Percentiles rank a stretch among this genome's conserved stretches.
phyloP scores from a whole-genome alignment of 2,888 invertebrate species.

The Habroteleia sp. region DNA sequence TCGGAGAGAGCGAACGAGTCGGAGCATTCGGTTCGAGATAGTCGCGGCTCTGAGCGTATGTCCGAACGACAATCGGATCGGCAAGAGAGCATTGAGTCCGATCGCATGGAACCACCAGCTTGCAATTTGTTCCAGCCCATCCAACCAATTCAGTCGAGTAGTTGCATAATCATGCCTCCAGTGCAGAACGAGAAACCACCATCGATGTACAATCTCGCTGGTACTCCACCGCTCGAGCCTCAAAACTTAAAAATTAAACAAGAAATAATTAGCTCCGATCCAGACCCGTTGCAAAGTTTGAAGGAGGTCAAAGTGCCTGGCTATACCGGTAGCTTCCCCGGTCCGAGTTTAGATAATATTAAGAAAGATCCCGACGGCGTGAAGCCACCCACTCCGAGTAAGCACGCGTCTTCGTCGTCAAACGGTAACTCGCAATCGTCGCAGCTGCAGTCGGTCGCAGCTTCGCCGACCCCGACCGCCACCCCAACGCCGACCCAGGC shows the following conservation, averaged over 20 bases:
- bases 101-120: slow-evolving; percentile 69
- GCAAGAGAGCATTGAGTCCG: slow-evolving; percentile 64
- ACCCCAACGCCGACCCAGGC: slow-evolving; percentile 85
- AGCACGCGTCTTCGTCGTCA: slow-evolving; percentile 73
- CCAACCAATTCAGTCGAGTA: slow-evolving; percentile 70
- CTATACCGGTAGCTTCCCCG: slow-evolving; percentile 85
- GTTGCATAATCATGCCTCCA: slow-evolving; percentile 67
- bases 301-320: slow-evolving; percentile 91
- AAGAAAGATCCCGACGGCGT: slow-evolving; percentile 87
- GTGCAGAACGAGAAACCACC: slow-evolving; percentile 71
- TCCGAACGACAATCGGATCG: slow-evolving; percentile 65
- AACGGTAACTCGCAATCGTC: slow-evolving; percentile 68
- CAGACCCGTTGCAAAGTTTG: slow-evolving; percentile 89
- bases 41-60: slow-evolving; percentile 58
- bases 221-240: slow-evolving; percentile 83
- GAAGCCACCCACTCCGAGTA: slow-evolving; percentile 77
- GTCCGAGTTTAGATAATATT: slow-evolving; percentile 87
- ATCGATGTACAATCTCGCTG: slow-evolving; percentile 73
- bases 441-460: slow-evolving; percentile 76
- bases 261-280: slow-evolving; percentile 83
- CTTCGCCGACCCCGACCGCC: slow-evolving; percentile 80
- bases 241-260: slow-evolving; percentile 89
- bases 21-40: slow-evolving; percentile 49
- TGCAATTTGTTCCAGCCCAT: slow-evolving; percentile 77
- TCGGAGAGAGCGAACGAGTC: slow-evolving; percentile 70